Percentiles rank a stretch among this genome's conserved stretches.
These are phyloP conservation scores for Sarotherodon lohbergeri DNA, from an alignment of 2,113 vertebrate genomes.

Conservation along the genomic window DNA sequence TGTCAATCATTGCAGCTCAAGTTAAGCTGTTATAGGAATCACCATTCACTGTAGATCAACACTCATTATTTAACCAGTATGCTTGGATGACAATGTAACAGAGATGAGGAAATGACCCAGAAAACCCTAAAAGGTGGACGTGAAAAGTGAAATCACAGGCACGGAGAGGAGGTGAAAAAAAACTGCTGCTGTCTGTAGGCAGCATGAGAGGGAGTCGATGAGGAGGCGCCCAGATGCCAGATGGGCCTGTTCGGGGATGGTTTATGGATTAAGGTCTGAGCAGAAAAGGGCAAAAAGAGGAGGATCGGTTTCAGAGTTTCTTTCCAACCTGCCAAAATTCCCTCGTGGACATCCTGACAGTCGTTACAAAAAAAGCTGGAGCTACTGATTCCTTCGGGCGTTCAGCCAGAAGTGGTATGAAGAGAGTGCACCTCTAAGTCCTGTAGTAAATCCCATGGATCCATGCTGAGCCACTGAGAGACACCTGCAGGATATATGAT, in stretches of 20 bases:
- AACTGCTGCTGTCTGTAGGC: not conserved
- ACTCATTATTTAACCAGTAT: not conserved
- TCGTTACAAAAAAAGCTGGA: slow-evolving; percentile 26
- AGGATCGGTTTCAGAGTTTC: slow-evolving; percentile 65
- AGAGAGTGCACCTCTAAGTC: slow-evolving; percentile 56
- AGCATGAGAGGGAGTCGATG: slow-evolving; percentile 16
- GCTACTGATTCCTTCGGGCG: slow-evolving; percentile 58
- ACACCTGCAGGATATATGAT: slow-evolving; percentile 66
- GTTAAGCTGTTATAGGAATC: not conserved
- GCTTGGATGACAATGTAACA: not conserved
- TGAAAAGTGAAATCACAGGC: slow-evolving; percentile 41
- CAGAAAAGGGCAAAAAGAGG: slow-evolving; percentile 22
- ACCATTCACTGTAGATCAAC: not conserved
- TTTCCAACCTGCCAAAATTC: slow-evolving; percentile 58
- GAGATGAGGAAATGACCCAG: not conserved
- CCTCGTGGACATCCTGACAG: slow-evolving; percentile 44
- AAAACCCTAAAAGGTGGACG: not conserved
- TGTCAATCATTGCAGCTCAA: not conserved
- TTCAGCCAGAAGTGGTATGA: slow-evolving; percentile 48
- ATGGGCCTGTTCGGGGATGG: slow-evolving; percentile 46
- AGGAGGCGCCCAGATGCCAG: slow-evolving; percentile 38
- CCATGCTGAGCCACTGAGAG: slow-evolving; percentile 33
- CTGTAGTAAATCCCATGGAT: slow-evolving; percentile 50
- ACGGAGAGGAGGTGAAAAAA: not conserved
- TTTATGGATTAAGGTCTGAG: slow-evolving; percentile 65